Percentiles rank a stretch among this genome's conserved stretches.
Evolutionary conservation across 2,113 vertebrate species (phyloP).

Genomic region (Elephantulus edwardii): DNA sequence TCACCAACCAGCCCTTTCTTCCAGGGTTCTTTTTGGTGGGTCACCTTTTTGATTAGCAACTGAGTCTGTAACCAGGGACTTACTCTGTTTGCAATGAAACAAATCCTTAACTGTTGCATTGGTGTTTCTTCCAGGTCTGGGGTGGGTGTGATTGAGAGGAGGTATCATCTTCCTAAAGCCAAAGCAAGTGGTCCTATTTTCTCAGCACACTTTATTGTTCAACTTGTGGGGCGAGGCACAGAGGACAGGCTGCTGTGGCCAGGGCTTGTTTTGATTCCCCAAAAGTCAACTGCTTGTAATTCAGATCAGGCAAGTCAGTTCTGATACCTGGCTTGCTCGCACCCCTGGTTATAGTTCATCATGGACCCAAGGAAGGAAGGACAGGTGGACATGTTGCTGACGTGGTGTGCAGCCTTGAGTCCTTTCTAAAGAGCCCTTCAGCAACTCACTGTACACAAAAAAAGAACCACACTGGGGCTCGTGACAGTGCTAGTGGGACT

Average conservation of each 20-base stretch:
- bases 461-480: not conserved
- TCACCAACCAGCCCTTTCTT: too few species aligned
- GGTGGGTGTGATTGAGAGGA: too few species aligned
- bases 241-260: not conserved
- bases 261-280: not conserved
- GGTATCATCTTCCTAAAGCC: not conserved
- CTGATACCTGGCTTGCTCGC: not conserved
- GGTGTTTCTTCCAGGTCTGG: not conserved
- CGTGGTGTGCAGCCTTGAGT: fast-evolving
- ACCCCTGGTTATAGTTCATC: not conserved
- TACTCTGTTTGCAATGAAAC: not conserved
- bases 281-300: not conserved
- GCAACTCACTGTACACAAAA: slow-evolving; percentile 9
- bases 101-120: not conserved
- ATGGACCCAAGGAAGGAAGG: not conserved
- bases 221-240: too few species aligned
- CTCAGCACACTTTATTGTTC: not conserved
- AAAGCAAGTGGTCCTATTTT: not conserved
- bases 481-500: not conserved
- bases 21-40: not conserved
- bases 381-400: not conserved
- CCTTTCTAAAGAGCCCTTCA: not conserved
- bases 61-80: not conserved
- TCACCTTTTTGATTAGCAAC: not conserved
- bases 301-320: not conserved